Conservation (phyloP, 2,113 vertebrate species). For the Oophaga pumilio region DNA sequence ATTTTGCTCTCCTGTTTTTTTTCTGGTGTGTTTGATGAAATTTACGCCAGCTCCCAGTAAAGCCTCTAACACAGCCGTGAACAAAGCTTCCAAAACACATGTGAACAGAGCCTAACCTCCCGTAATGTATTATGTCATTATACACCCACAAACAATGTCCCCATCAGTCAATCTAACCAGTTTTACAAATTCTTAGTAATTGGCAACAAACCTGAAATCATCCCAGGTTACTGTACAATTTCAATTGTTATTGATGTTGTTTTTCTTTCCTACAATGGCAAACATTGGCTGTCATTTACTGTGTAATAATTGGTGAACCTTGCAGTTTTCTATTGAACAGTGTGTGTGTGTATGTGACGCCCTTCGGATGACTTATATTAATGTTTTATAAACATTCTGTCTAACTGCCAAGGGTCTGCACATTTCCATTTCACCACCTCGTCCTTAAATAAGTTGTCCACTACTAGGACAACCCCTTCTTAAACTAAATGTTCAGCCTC, state of each 20-base stretch:
- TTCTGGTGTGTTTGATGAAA: too few species aligned
- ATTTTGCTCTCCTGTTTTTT: too few species aligned
- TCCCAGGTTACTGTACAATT: not conserved
- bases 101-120: too few species aligned
- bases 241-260: not conserved
- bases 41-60: too few species aligned
- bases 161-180: not conserved
- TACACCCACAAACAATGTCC: too few species aligned
- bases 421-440: constrained; percentile 33
- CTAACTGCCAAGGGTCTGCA: not conserved
- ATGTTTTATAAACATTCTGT: constrained; percentile 30
- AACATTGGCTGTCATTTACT: constrained; percentile 22
- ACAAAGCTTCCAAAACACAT: too few species aligned
- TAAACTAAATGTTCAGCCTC: too few species aligned
- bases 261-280: not conserved
- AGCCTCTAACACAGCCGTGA: too few species aligned
- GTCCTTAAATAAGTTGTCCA: not conserved
- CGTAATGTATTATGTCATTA: too few species aligned
- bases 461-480: too few species aligned
- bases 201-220: not conserved
- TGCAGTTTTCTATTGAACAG: not conserved
- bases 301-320: constrained; percentile 11
- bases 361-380: constrained; percentile 23
- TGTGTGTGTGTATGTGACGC: not conserved
- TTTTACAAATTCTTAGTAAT: not conserved